Base-by-base conservation (phyloP, 2,888 invertebrate species). In the Pemphredon lugubris region DNA sequence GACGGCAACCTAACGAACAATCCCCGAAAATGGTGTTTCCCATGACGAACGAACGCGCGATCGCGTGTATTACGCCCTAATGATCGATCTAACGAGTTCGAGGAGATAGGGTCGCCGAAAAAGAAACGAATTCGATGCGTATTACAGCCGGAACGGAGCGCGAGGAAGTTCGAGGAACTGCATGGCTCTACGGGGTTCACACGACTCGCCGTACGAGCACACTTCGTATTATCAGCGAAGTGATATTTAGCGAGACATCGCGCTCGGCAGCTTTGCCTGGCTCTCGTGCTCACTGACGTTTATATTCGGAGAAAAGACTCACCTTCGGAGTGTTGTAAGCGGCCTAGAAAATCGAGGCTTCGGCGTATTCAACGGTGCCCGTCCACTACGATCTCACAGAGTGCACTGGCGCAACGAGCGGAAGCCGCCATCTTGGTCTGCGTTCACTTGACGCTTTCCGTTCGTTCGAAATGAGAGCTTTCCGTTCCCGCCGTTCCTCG, bases 371-470 rank as follows among this genome's bases (percentile, higher is more conserved):
- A 87, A 87, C 85, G 79, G 83, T 83, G 88, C 85, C 87, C 84
- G 88, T 88, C 81, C 86, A 87, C 88, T 87, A 87, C 84, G 88
- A 84, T 87, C 84, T 87, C 86, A 86, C 87, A 84, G 87, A 87
- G 85, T 88, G 87, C 88, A 87, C 88, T 88, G 86, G 81, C 84
- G 85, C 83, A 83, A 85, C 84, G 77, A 80, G 48, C 87, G 88
- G 88, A 88, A 86, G 75, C 85, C 81, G 87, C 88, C 88, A 88
- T 88, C 69, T 79, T 79, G 70, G 54, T 73, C 60, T 70, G 70
- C 70, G 67, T 70, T 64, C 68, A 66, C 67, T 72, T 75, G 64
- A 57, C 70, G 70, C 69, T 61, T 75, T 77, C 76, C 71, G 54
- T 44, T 42, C 18, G 13, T 73, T 70, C 58, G 66, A 70, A 73